These are phyloP conservation scores for Acanthis flammea DNA, from an alignment of 2,797 vertebrate species.

Conservation along the genomic window DNA sequence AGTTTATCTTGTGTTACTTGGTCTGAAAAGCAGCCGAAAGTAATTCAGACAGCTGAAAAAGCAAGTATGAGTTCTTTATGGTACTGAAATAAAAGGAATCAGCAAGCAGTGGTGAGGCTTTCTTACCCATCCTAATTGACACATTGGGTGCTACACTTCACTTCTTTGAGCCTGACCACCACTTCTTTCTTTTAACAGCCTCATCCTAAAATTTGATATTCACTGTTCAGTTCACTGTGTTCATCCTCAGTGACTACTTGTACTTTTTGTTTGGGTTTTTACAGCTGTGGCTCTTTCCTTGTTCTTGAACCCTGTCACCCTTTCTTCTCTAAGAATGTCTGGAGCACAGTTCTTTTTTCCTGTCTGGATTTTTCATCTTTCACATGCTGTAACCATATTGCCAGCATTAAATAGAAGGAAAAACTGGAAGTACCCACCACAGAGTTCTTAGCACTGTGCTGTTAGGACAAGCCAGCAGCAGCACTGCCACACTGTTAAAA, in stretches of 20 bases:
- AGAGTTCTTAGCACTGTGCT: not conserved
- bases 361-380: not conserved
- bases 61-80: not conserved
- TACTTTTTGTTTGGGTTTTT: not conserved
- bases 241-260: not conserved
- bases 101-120: not conserved
- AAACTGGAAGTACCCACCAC: not conserved
- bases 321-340: not conserved
- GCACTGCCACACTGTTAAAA: not conserved
- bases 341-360: not conserved
- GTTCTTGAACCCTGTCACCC: not conserved
- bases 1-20: not conserved
- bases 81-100: not conserved
- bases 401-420: not conserved
- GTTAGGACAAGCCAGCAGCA: not conserved
- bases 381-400: not conserved
- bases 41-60: not conserved
- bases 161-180: not conserved
- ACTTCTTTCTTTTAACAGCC: not conserved
- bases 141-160: not conserved
- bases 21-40: not conserved
- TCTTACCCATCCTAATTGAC: not conserved
- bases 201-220: not conserved
- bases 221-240: not conserved
- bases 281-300: not conserved